Conservation (phyloP, 2,113 vertebrate species). For the Rutilus rutilus region DNA sequence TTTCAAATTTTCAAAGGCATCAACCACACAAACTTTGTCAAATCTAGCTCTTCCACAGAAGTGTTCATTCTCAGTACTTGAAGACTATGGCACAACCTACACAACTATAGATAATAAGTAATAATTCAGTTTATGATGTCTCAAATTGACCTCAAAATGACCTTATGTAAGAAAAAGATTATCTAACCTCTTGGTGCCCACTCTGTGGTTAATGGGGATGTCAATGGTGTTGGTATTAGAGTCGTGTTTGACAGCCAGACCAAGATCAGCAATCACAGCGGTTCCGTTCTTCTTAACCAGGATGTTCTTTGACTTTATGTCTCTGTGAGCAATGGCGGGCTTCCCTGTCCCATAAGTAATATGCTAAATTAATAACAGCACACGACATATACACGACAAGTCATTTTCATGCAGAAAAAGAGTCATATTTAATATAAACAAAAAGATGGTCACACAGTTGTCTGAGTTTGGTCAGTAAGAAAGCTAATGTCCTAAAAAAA, state of each 20-base stretch:
- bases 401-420: neutral
- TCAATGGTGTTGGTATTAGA: conserved; percentile 89
- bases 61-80: neutral
- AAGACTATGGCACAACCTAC: too few relatives aligned
- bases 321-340: conserved; percentile 95
- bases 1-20: too few relatives aligned
- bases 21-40: neutral
- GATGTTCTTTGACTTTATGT: conserved; percentile 98
- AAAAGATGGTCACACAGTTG: too few relatives aligned
- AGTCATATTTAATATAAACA: neutral
- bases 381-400: neutral
- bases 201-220: conserved; percentile 90
- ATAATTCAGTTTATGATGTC: neutral
- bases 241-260: conserved; percentile 94
- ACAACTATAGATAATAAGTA: too few relatives aligned
- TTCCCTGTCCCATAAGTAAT: conserved; percentile 80
- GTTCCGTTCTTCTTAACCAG: conserved; percentile 93
- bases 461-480: too few relatives aligned
- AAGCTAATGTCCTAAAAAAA: neutral
- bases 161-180: neutral
- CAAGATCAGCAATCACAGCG: conserved; percentile 93
- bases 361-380: conserved; percentile 15
- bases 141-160: neutral
- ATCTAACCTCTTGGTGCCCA: conserved; percentile 91
- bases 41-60: neutral